phyloP scores from a whole-genome alignment of 2,113 vertebrate species.

The Perognathus longimembris region DNA sequence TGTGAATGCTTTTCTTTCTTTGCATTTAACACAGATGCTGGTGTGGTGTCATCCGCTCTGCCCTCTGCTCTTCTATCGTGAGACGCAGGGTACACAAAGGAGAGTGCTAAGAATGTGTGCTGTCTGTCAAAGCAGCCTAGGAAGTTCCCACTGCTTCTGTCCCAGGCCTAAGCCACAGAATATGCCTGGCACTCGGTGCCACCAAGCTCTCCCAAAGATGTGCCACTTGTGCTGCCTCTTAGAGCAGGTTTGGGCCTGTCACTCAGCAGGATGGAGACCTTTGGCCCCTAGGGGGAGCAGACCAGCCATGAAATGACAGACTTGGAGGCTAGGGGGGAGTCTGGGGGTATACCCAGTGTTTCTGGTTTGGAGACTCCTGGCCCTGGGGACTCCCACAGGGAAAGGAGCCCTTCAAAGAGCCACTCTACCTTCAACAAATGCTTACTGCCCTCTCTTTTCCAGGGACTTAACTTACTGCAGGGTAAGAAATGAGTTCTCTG shows the following conservation, averaged over 20 bases:
- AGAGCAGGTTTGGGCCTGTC: neutral
- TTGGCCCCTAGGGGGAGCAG: accelerated
- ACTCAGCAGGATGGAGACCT: neutral
- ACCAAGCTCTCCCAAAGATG: neutral
- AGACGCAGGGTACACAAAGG: neutral
- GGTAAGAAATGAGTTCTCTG: slow-evolving; percentile 64
- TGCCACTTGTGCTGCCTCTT: neutral
- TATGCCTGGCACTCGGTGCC: accelerated
- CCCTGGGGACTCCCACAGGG: neutral
- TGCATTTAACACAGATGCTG: neutral
- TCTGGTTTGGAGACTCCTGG: neutral
- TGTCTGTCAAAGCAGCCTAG: neutral
- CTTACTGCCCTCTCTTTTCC: neutral
- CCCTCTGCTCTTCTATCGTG: neutral
- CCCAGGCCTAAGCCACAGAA: neutral
- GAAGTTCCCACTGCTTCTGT: accelerated
- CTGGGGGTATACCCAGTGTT: neutral
- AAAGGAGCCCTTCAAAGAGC: neutral
- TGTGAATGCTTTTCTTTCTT: neutral
- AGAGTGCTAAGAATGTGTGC: neutral
- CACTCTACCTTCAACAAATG: slow-evolving; percentile 66
- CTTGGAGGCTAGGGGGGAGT: neutral
- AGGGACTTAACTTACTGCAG: slow-evolving; percentile 72
- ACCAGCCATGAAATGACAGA: too few relatives aligned
- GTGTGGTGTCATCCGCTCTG: neutral